These are phyloP conservation scores for Cryptoblepharus egeriae DNA, from an alignment of 2,797 vertebrate species.

Conservation along the genomic window DNA sequence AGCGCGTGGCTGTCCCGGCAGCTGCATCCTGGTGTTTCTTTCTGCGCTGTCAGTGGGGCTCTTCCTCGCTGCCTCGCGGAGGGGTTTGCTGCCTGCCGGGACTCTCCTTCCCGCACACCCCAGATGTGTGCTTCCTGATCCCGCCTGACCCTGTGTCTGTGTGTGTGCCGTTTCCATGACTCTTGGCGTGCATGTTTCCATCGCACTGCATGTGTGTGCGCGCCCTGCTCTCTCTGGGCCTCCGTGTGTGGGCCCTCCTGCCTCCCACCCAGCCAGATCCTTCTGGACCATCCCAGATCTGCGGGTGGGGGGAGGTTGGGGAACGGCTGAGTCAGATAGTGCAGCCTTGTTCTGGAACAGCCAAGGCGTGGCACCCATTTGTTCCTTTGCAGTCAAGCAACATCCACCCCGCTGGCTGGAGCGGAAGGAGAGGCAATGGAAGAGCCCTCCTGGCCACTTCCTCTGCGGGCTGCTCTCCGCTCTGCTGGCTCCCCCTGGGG, in stretches of 20 bases:
- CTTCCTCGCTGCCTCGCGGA: not conserved
- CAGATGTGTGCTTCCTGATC: not conserved
- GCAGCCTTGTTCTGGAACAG: not conserved
- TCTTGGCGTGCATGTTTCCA: too few relatives aligned
- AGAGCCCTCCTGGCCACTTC: not conserved
- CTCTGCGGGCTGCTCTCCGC: too few relatives aligned
- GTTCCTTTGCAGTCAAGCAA: slow-evolving; percentile 25
- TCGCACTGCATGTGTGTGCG: not conserved
- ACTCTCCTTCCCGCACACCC: not conserved
- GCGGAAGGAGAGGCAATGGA: not conserved
- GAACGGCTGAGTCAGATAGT: slow-evolving; percentile 9
- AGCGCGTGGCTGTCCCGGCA: not conserved
- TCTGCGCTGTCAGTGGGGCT: too few relatives aligned
- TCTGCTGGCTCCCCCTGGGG: not conserved
- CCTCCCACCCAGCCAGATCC: not conserved
- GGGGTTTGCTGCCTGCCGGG: not conserved
- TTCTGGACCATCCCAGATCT: not conserved
- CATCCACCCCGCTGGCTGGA: not conserved
- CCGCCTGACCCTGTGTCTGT: not conserved
- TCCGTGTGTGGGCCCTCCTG: not conserved
- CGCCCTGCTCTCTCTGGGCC: not conserved
- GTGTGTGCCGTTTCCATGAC: not conserved
- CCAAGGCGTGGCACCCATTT: slow-evolving; percentile 11
- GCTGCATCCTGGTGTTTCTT: not conserved
- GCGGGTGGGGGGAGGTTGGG: not conserved